Conservation (phyloP, 2,888 invertebrate genomes). For the Rhingia rostrata region DNA sequence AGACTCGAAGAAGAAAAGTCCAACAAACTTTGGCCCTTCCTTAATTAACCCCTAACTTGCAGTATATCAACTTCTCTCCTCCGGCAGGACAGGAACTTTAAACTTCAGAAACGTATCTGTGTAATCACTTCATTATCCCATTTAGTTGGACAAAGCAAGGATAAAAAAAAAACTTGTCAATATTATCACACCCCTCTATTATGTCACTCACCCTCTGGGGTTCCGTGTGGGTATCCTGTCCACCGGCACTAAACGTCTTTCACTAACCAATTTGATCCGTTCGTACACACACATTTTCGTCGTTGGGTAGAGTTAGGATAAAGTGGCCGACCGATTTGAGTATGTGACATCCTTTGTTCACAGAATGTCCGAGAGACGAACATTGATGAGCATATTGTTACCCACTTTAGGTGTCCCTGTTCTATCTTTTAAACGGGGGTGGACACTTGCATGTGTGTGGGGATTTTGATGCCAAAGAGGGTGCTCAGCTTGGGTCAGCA, state of each 20-base stretch:
- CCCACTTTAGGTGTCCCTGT: slow-evolving; percentile 43
- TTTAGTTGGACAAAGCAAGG: slow-evolving; percentile 60
- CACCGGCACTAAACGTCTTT: slow-evolving; percentile 47
- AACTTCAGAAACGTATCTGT: slow-evolving; percentile 71
- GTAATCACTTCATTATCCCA: slow-evolving; percentile 74
- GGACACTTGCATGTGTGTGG: not conserved
- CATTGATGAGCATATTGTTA: slow-evolving; percentile 72
- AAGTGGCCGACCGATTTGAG: slow-evolving; percentile 39
- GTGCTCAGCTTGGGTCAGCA: slow-evolving; percentile 55
- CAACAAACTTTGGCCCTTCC: slow-evolving; percentile 69
- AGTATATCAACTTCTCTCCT: slow-evolving; percentile 48
- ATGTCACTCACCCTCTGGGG: slow-evolving; percentile 15
- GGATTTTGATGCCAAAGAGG: not conserved
- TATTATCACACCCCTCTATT: slow-evolving; percentile 59
- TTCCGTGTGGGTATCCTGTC: slow-evolving; percentile 31
- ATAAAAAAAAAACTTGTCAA: slow-evolving; percentile 8
- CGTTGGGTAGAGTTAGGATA: slow-evolving; percentile 16
- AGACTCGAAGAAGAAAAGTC: slow-evolving; percentile 55
- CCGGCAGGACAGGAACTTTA: slow-evolving; percentile 47
- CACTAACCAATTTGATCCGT: slow-evolving; percentile 28
- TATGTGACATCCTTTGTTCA: slow-evolving; percentile 60
- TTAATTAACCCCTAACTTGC: slow-evolving; percentile 65
- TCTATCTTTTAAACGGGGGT: not conserved
- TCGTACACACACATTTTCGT: slow-evolving; percentile 1
- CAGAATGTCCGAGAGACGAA: slow-evolving; percentile 33